Percentiles rank a stretch among this genome's conserved stretches.
These are phyloP conservation scores for Radopholus similis DNA, from an alignment of 1,140 invertebrate species.

Conservation along the genomic window DNA sequence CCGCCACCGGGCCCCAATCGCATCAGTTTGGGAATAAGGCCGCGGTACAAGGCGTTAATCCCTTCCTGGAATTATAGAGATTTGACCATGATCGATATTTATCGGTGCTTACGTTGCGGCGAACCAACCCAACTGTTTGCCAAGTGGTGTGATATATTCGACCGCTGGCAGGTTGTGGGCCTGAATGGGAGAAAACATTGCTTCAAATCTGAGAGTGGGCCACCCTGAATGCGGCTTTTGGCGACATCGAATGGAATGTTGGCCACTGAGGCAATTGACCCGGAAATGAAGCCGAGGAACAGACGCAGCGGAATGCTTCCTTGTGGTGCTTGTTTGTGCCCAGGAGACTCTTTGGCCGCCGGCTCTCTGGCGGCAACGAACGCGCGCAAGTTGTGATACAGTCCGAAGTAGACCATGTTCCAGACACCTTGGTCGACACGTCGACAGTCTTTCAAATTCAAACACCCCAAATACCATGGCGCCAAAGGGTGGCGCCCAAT, in stretches of 20 bases:
- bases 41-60: slow-evolving; percentile 81
- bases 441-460: slow-evolving; percentile 72
- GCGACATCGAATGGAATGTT: slow-evolving; percentile 95
- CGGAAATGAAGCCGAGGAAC: slow-evolving; percentile 76
- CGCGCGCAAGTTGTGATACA: slow-evolving; percentile 83
- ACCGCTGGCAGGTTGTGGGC: slow-evolving; percentile 74
- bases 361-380: slow-evolving; percentile 65
- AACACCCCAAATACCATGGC: slow-evolving; percentile 81
- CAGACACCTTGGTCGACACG: slow-evolving; percentile 65
- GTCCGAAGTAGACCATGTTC: slow-evolving; percentile 88
- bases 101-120: slow-evolving; percentile 53
- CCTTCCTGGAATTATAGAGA: no score
- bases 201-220: not conserved
- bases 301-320: slow-evolving; percentile 72
- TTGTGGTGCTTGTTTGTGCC: slow-evolving; percentile 63
- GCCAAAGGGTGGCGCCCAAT: slow-evolving; percentile 77
- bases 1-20: slow-evolving; percentile 83
- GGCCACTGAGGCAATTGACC: slow-evolving; percentile 75
- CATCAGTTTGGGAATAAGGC: slow-evolving; percentile 80
- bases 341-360: slow-evolving; percentile 60
- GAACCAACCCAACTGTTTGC: slow-evolving; percentile 72
- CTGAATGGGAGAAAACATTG: slow-evolving; percentile 54
- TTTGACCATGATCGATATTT: slow-evolving; percentile 52
- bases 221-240: slow-evolving; percentile 80
- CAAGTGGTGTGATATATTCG: slow-evolving; percentile 77